Base-by-base conservation (phyloP, 2,888 invertebrate species). In the Rhopalosiphum nymphaeae region DNA sequence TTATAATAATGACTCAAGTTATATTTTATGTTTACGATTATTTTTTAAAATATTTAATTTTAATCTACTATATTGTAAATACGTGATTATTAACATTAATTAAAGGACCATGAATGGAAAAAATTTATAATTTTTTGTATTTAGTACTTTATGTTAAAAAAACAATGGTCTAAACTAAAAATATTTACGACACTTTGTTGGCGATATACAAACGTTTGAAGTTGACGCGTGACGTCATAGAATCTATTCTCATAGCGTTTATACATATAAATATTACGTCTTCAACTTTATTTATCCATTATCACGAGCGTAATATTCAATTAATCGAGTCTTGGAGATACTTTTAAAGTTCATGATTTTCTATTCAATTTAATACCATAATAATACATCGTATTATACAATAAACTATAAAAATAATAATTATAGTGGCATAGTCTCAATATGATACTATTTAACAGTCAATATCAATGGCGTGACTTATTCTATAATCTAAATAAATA, bases 111-210 rank as follows among this genome's bases (percentile, higher is more conserved):
- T 61, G 3, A 61, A 61, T 46, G 61, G 3, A 61, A 61, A 61
- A 2, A 61, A 61, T 26, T 26, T 13, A 61, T 26, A 61, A 21
- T 61, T 29, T 61, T 61, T 61, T 61, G 26, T 61, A 61, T 3
- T 61, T 85, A 85, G 25, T 85, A 85, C 44, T 85, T 29, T 7
- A 21, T 85, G 85, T 85, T 44, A 85, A 85, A 85, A 85, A 85
- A 85, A 85, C 21, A 44, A 85, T 44, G 44, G 25, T 85, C 21
- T 44, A 26, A 85, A 44, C 44, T 85, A 85, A 44, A 85, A 85
- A 85, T 85, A 26, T 44, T 85, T 85, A 44, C 10, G 25, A 85
- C 85, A 26, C 44, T 85, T 85, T 44, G 44, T 44, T 85, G 44
- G 85, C 42, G 44, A 85, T 85, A 26, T 85, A 85, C 85, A 85